Evolutionary conservation across 2,888 invertebrate species (phyloP), one percentile per base, ranked within the genome.

Genomic region (Pyrochroa serraticornis): DNA sequence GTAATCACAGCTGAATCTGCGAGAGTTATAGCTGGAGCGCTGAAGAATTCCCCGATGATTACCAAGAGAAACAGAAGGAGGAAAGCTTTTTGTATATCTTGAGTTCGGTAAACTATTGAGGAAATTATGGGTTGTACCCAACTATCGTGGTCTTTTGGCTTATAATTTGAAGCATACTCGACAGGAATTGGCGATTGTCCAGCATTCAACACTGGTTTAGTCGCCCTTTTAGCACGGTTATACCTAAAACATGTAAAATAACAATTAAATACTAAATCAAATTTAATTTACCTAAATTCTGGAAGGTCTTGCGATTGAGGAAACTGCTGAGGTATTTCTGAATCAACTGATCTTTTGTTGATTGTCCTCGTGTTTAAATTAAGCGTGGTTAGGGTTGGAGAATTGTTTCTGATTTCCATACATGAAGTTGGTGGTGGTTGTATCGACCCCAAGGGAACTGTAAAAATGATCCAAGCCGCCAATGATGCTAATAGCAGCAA

Each of bases 11-110:
- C 95, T 0, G 93, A 92, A 78, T 95, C 95, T 0, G 97, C 97
- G 46, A 98, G 82, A 0, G 97, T 95, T 66, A 97, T 91, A 34
- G 97, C 95, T 0, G 97, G 97, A 0, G 97, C 95, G 71, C 93
- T 92, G 81, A 98, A 97, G 82, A 98, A 98, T 81, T 99, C 99
- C 0, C 98, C 98, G 52, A 98, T 91, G 30, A 97, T 88, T 8
- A 99, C 93, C 49, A 99, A 84, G 41, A 99, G 82, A 49, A 98
- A 82, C 36, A 99, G 84, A 34, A 98, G 84, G 80, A 98, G 95
- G 83, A 99, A 99, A 0, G 95, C 94, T 81, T 95, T 94, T 79
- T 96, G 92, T 30, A 99, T 95, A 75, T 96, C 97, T 74, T 87
- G 83, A 31, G 87, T 87, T 63, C 90, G 86, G 81, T 97, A 99